These are phyloP conservation scores for Luffia ferchaultella DNA, from an alignment of 2,888 invertebrate genomes.

Conservation along the genomic window DNA sequence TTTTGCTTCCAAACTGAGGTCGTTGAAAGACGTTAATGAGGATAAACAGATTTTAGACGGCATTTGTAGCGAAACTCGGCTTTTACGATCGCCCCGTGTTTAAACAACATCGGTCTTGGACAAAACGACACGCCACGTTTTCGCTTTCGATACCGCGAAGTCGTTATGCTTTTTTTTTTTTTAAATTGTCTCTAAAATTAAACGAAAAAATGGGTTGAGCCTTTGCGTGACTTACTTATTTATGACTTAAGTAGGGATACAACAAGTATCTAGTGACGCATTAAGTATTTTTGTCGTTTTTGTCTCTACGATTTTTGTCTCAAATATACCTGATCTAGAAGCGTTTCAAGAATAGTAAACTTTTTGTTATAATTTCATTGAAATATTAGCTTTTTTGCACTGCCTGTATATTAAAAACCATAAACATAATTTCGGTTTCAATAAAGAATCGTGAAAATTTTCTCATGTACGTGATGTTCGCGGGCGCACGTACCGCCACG, in stretches of 20 bases:
- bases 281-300: no score
- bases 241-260: no score
- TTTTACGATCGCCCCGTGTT: not conserved
- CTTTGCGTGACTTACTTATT: not conserved
- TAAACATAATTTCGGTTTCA: slow-evolving; percentile 2
- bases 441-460: slow-evolving; percentile 32
- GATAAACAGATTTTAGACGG: slow-evolving; percentile 2
- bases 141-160: not conserved
- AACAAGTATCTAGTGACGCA: no score
- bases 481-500: slow-evolving; percentile 39
- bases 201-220: not conserved
- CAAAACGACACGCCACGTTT: not conserved
- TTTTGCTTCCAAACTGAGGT: slow-evolving; percentile 5
- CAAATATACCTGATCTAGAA: no score
- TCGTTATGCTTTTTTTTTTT: not conserved
- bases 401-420: not conserved
- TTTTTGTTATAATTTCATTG: no score
- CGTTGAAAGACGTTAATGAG: slow-evolving; percentile 5
- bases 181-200: no score
- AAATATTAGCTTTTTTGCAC: no score
- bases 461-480: slow-evolving; percentile 35
- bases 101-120: not conserved
- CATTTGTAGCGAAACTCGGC: not conserved
- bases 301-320: no score
- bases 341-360: no score